A percentile compares a stretch with the other conserved stretches of the same genome.
Evolutionary conservation across 1,140 invertebrate species (phyloP).

Genomic region (Meloidogyne exigua): DNA sequence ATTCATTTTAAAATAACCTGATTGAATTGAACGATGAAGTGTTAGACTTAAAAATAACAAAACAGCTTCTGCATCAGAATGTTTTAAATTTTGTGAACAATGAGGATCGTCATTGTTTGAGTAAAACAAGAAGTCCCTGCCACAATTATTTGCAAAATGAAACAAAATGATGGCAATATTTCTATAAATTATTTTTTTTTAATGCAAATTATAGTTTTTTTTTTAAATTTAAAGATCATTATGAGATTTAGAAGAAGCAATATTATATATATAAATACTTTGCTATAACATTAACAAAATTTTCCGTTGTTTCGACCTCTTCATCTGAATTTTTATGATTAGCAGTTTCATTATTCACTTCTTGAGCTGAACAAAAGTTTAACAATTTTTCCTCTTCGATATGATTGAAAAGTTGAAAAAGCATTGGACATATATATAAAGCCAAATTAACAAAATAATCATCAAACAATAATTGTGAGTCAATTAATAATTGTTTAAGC

Average conservation of each 20-base stretch:
- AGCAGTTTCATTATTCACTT: neutral
- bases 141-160: neutral
- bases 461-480: neutral
- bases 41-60: constrained; percentile 13
- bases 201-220: no score
- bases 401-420: constrained; percentile 33
- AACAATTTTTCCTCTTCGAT: constrained; percentile 36
- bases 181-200: no score
- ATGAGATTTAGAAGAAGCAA: no score
- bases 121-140: neutral
- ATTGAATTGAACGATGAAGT: constrained; percentile 3
- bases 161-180: neutral
- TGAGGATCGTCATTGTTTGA: neutral
- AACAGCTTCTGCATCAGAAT: neutral
- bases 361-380: neutral
- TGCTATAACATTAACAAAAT: neutral
- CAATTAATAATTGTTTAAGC: neutral
- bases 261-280: no score
- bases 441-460: constrained; percentile 6
- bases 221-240: no score
- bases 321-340: neutral
- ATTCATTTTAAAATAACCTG: neutral
- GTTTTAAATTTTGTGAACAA: neutral
- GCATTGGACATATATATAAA: constrained; percentile 9
- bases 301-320: neutral